Evolutionary conservation across 2,888 invertebrate species (phyloP), one percentile per base, ranked within the genome.

Genomic region (Agriopis leucophaearia): DNA sequence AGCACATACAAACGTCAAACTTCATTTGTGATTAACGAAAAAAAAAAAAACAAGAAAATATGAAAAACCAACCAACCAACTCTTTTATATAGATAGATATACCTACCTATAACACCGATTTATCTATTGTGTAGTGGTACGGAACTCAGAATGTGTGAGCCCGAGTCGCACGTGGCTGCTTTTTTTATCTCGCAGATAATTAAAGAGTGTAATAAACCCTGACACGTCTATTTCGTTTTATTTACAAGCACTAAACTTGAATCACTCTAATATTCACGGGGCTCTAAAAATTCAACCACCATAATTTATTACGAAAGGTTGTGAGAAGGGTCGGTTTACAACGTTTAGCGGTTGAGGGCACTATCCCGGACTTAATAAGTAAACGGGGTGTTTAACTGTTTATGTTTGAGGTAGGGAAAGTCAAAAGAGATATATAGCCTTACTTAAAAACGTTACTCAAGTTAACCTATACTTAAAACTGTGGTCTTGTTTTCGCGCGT

Each of bases 291-390:
- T 75, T 74, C 72, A 51, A 74, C 71, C 56, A 63, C 66, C 64
- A 73, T 74, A 74, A 74, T 74, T 74, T 74, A 75, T 71, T 69
- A 73, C 59, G 71, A 74, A 66, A 72, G 69, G 64, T 73, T 80
- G 38, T 48, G 79, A 81, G 71, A 73, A 79, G 80, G 79, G 81
- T 79, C 69, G 71, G 76, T 76, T 69, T 75, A 71, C 74, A 74
- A 66, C 77, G 74, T 79, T 80, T 77, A 81, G 78, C 65, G 80
- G 81, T 78, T 73, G 68, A 69, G 71, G 69, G 73, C 48, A 68
- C 69, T 59, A 57, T 66, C 74, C 74, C 63, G 15, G 12, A 64
- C 66, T 75, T 71, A 75, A 75, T 75, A 75, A 75, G 65, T 74
- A 75, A 75, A 69, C 42, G 38, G 47, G 57, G 51, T 69, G 73